phyloP scores from a whole-genome alignment of 2,888 invertebrate species.

The Pachliopta kotzebuea region DNA sequence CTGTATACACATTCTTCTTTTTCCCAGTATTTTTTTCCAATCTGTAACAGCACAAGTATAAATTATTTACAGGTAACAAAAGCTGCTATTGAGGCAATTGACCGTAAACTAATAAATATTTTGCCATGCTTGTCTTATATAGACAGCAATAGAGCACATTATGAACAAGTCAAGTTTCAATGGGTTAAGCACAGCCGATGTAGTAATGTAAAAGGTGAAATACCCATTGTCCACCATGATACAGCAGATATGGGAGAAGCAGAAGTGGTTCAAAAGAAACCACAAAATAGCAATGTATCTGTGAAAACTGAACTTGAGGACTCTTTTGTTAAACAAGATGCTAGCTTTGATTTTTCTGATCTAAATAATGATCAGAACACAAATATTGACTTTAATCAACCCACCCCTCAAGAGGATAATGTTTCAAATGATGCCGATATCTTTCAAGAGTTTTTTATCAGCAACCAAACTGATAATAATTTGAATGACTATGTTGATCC shows the following conservation, averaged over 20 bases:
- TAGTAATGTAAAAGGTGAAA: slow-evolving; percentile 37
- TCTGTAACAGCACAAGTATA: not conserved
- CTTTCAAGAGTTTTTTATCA: slow-evolving; percentile 39
- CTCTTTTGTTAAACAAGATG: slow-evolving; percentile 15
- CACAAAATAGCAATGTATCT: slow-evolving; percentile 28
- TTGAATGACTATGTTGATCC: slow-evolving; percentile 22
- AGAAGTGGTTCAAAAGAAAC: slow-evolving; percentile 35
- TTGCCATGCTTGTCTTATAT: slow-evolving; percentile 52
- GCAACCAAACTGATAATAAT: slow-evolving; percentile 33
- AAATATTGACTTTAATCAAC: slow-evolving; percentile 2
- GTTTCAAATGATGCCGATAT: slow-evolving; percentile 36
- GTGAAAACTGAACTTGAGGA: slow-evolving; percentile 26
- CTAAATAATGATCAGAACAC: slow-evolving; percentile 5
- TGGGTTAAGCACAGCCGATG: slow-evolving; percentile 51
- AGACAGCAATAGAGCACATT: slow-evolving; percentile 44
- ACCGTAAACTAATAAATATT: slow-evolving; percentile 45
- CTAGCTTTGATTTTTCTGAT: slow-evolving; percentile 8
- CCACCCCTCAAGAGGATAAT: slow-evolving; percentile 20
- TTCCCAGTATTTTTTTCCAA: not conserved
- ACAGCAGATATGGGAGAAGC: slow-evolving; percentile 49
- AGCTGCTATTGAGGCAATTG: slow-evolving; percentile 45
- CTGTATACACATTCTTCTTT: not conserved
- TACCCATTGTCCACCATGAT: slow-evolving; percentile 51
- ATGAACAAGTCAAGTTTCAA: slow-evolving; percentile 53
- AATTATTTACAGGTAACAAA: slow-evolving; percentile 53